Percentiles rank a stretch among this genome's conserved stretches.
Evolutionary conservation across 2,888 invertebrate genomes (phyloP).

Genomic region (Torymus texanus): DNA sequence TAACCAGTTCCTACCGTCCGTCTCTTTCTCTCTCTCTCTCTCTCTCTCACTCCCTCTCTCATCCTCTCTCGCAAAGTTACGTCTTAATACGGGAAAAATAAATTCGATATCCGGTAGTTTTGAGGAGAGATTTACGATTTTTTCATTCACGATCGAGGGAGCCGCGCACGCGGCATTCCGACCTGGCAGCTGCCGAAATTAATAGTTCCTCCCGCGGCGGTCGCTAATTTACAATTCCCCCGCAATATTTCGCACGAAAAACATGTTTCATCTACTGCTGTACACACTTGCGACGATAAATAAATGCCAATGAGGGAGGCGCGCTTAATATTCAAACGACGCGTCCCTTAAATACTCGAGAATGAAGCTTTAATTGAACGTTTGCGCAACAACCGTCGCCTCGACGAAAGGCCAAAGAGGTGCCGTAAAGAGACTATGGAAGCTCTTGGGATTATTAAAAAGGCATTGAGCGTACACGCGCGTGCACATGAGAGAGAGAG

Average conservation of each 20-base stretch:
- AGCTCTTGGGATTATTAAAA: conserved; percentile 35
- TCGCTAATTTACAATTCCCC: conserved; percentile 33
- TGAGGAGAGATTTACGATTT: conserved; percentile 49
- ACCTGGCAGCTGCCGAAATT: conserved; percentile 10
- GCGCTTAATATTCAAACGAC: conserved; percentile 17
- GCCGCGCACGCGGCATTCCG: neutral
- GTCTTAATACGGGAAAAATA: conserved; percentile 50
- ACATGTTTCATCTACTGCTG: conserved; percentile 31
- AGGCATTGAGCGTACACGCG: neutral
- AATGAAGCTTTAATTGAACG: conserved; percentile 35
- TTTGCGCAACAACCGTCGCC: too few relatives aligned
- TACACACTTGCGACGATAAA: neutral
- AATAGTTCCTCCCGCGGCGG: conserved; percentile 22
- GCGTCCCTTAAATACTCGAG: conserved; percentile 1
- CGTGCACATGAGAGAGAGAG: neutral
- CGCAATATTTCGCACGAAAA: conserved; percentile 3
- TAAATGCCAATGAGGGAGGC: neutral
- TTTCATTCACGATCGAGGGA: conserved; percentile 12
- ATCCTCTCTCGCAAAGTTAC: conserved; percentile 21
- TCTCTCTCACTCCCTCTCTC: neutral
- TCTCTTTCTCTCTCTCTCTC: neutral
- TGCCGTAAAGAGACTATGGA: conserved; percentile 28
- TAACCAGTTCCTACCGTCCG: conserved; percentile 39
- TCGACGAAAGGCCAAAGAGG: neutral
- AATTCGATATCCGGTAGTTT: conserved; percentile 52